These are phyloP conservation scores for Sycophila texana DNA, from an alignment of 2,888 invertebrate genomes.

Conservation along the genomic window DNA sequence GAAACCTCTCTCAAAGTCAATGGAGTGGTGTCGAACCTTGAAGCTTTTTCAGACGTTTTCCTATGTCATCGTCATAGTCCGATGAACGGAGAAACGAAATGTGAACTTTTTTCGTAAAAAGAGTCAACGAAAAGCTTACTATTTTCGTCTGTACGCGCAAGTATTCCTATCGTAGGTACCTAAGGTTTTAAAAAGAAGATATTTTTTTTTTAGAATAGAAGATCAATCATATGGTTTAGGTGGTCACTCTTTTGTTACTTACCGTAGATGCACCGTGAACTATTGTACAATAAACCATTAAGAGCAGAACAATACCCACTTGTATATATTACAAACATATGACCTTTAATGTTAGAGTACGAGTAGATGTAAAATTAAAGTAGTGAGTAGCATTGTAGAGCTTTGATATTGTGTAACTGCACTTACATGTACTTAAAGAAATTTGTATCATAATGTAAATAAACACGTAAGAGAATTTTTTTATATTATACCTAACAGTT, in stretches of 20 bases:
- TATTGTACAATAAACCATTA: constrained; percentile 39
- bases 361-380: neutral
- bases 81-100: constrained; percentile 48
- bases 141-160: constrained; percentile 4
- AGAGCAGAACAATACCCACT: constrained; percentile 14
- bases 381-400: neutral
- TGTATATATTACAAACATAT: constrained; percentile 29
- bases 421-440: constrained; percentile 45
- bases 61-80: constrained; percentile 23
- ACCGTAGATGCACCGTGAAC: neutral
- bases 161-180: constrained; percentile 40
- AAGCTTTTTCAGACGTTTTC: constrained; percentile 36
- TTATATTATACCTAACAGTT: constrained; percentile 3
- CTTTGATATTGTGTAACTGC: neutral
- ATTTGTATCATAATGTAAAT: constrained; percentile 53
- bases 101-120: constrained; percentile 49
- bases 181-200: neutral
- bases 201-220: neutral
- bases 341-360: neutral
- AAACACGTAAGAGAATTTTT: constrained; percentile 23
- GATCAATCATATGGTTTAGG: neutral
- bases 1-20: constrained; percentile 50
- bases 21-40: constrained; percentile 51
- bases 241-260: neutral
- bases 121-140: neutral